Evolutionary conservation across 2,888 invertebrate genomes (phyloP).

Genomic region (Hemistola chrysoprasaria): DNA sequence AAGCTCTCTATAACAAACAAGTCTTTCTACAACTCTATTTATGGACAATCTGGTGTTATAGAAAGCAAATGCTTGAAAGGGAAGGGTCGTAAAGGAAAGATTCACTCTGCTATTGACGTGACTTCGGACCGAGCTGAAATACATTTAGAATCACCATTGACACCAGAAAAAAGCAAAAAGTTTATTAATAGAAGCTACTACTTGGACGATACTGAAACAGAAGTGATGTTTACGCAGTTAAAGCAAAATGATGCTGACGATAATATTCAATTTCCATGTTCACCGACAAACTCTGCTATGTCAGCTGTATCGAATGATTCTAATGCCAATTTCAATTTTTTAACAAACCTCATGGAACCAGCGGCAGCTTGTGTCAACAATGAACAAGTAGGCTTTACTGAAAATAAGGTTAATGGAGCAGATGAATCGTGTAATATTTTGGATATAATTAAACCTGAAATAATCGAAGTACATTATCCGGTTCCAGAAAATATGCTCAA

Average conservation of each 20-base stretch:
- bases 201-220: constrained; percentile 61
- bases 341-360: constrained; percentile 37
- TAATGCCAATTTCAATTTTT: constrained; percentile 36
- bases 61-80: constrained; percentile 35
- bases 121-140: constrained; percentile 30
- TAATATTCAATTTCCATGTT: constrained; percentile 16
- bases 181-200: constrained; percentile 57
- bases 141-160: constrained; percentile 24
- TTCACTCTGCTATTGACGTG: constrained; percentile 26
- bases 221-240: constrained; percentile 53
- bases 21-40: constrained; percentile 73
- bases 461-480: constrained; percentile 13
- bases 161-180: constrained; percentile 40
- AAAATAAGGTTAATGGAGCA: constrained; percentile 10
- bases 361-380: constrained; percentile 35
- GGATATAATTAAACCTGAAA: not conserved
- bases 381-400: constrained; percentile 10
- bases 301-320: constrained; percentile 46
- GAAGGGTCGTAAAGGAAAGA: constrained; percentile 32
- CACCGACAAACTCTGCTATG: constrained; percentile 44
- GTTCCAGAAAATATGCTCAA: constrained; percentile 35
- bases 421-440: not conserved
- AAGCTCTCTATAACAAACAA: constrained; percentile 73
- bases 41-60: constrained; percentile 45
- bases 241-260: constrained; percentile 40